Percentiles rank a stretch among this genome's conserved stretches.
Evolutionary conservation across 30 jellyfish, hydroid and myxozoan species (phyloP).

Genomic region (Cassiopea xamachana): DNA sequence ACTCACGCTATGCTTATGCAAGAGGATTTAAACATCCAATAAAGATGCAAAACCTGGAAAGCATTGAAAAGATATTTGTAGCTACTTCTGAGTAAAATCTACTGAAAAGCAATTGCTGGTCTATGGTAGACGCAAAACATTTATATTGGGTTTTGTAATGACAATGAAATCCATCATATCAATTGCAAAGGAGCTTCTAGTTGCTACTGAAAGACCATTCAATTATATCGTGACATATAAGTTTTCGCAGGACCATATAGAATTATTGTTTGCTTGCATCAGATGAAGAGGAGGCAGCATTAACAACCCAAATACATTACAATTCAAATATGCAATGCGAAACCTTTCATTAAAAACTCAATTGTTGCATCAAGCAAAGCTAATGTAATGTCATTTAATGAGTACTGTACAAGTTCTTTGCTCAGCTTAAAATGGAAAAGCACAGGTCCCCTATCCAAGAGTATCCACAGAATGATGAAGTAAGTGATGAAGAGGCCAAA

Average conservation of each 20-base stretch:
- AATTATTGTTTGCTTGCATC: slow-evolving; percentile 25
- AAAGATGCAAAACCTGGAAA: background rate
- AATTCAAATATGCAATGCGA: slow-evolving; percentile 29
- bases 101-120: background rate
- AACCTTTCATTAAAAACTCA: no score
- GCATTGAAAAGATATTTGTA: background rate
- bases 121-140: slow-evolving; percentile 32
- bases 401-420: no score
- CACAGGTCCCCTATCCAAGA: no score
- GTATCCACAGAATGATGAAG: no score
- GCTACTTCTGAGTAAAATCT: background rate
- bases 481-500: no score
- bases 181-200: background rate
- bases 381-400: no score
- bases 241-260: slow-evolving; percentile 68
- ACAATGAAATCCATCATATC: slow-evolving; percentile 13
- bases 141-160: slow-evolving; percentile 26
- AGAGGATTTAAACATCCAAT: slow-evolving; percentile 51
- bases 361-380: no score
- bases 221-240: slow-evolving; percentile 58
- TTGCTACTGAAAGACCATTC: slow-evolving; percentile 26
- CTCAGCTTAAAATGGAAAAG: no score
- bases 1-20: slow-evolving; percentile 69
- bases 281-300: slow-evolving; percentile 44
- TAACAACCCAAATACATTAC: slow-evolving; percentile 54